Conservation (phyloP, 2,888 invertebrate species). For the Pseudococcus viburni region DNA sequence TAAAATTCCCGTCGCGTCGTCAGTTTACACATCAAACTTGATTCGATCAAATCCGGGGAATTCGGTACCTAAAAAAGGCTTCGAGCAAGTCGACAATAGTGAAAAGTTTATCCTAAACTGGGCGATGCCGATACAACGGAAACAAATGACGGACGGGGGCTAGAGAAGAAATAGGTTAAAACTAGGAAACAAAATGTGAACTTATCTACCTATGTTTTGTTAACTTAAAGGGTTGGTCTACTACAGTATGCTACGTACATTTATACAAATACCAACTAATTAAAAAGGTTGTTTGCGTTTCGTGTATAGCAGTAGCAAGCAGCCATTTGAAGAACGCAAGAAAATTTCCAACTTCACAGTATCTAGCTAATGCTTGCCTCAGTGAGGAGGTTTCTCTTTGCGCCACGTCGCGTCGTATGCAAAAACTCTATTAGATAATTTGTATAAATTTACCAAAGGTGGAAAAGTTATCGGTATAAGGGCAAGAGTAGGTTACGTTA, state of each 20-base stretch:
- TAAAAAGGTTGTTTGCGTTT: slow-evolving; percentile 44
- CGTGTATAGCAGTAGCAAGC: background rate
- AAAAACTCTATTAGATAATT: no score
- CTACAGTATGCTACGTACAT: background rate
- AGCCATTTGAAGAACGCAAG: slow-evolving; percentile 12
- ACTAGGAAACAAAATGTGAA: slow-evolving; percentile 12
- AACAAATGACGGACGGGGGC: background rate
- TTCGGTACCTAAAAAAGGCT: no score
- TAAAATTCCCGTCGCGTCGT: no score
- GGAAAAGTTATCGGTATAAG: background rate
- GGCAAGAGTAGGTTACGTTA: background rate
- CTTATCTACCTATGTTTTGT: background rate
- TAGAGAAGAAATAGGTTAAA: background rate
- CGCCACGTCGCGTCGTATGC: background rate
- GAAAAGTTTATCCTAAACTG: no score
- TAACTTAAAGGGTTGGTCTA: background rate
- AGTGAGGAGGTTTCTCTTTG: background rate
- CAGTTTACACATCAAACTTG: no score
- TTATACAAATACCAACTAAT: slow-evolving; percentile 41
- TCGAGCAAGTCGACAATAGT: no score
- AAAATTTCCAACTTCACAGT: slow-evolving; percentile 22
- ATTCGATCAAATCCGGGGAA: no score
- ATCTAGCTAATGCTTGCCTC: background rate
- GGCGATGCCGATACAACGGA: no score
- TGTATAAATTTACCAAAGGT: no score